phyloP scores from a whole-genome alignment of 2,797 vertebrate genomes.

The Centroberyx gerrardi region DNA sequence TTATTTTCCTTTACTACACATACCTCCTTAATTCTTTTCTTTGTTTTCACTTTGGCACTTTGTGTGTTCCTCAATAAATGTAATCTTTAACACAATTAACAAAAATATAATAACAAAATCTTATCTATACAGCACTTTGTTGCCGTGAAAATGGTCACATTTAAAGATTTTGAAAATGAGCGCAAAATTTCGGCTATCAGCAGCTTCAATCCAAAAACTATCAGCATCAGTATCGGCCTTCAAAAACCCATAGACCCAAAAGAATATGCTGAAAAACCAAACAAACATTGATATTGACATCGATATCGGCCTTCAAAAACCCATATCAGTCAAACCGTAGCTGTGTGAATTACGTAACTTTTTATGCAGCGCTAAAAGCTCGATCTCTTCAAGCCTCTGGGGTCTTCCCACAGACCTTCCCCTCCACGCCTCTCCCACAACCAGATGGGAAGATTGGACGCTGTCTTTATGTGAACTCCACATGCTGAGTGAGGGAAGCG shows the following conservation, averaged over 20 bases:
- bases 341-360: slow-evolving; percentile 29
- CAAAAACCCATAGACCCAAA: neutral
- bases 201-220: no score
- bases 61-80: no score
- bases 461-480: slow-evolving; percentile 41
- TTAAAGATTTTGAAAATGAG: no score
- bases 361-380: slow-evolving; percentile 19
- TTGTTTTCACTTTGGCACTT: no score
- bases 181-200: no score
- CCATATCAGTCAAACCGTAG: neutral
- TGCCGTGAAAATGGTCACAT: no score
- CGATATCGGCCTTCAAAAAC: neutral
- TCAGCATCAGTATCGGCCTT: slow-evolving; percentile 1
- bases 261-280: neutral
- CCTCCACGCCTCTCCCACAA: slow-evolving; percentile 29
- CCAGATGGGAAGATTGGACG: slow-evolving; percentile 60
- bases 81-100: no score
- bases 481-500: slow-evolving; percentile 30
- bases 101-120: no score
- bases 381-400: slow-evolving; percentile 8
- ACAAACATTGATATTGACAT: neutral
- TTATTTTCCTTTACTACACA: no score
- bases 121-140: no score
- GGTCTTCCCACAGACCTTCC: slow-evolving; percentile 36
- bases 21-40: no score